phyloP scores from a whole-genome alignment of 2,888 invertebrate genomes.

The Agriopis leucophaearia region DNA sequence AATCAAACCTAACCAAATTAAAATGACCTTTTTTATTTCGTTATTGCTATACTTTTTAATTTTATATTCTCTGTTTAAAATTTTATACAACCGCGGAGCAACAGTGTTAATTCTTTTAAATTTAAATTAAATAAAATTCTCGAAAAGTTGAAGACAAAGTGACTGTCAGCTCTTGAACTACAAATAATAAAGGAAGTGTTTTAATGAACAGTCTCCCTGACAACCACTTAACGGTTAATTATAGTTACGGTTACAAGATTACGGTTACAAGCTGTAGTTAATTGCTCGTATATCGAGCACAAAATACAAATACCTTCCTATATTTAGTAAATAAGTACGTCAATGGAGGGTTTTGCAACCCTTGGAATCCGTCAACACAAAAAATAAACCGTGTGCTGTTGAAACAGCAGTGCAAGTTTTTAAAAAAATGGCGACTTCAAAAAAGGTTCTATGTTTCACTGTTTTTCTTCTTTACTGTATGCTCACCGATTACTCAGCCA shows the following conservation, averaged over 20 bases:
- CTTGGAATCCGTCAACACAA: not conserved
- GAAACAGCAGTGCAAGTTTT: not conserved
- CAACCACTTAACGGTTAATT: conserved; percentile 54
- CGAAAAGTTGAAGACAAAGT: not conserved
- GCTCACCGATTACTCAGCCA: too few relatives aligned
- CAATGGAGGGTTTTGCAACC: not conserved
- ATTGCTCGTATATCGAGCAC: conserved; percentile 21
- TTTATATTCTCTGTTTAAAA: too few relatives aligned
- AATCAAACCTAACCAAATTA: too few relatives aligned
- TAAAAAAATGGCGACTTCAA: too few relatives aligned
- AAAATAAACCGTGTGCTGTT: not conserved
- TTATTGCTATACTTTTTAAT: too few relatives aligned
- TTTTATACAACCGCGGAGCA: too few relatives aligned
- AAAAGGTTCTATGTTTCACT: too few relatives aligned
- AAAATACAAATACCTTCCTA: not conserved
- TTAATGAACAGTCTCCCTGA: conserved; percentile 57
- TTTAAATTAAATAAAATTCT: not conserved
- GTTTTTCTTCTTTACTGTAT: too few relatives aligned
- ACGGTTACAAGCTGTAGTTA: conserved; percentile 36
- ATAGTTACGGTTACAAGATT: conserved; percentile 46
- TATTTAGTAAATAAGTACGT: not conserved
- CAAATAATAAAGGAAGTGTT: conserved; percentile 49
- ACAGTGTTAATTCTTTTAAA: too few relatives aligned
- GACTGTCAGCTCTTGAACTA: conserved; percentile 8
- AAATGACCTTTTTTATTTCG: too few relatives aligned